Conservation (phyloP, 2,797 vertebrate species). For the Melanotaenia pygmaea region DNA sequence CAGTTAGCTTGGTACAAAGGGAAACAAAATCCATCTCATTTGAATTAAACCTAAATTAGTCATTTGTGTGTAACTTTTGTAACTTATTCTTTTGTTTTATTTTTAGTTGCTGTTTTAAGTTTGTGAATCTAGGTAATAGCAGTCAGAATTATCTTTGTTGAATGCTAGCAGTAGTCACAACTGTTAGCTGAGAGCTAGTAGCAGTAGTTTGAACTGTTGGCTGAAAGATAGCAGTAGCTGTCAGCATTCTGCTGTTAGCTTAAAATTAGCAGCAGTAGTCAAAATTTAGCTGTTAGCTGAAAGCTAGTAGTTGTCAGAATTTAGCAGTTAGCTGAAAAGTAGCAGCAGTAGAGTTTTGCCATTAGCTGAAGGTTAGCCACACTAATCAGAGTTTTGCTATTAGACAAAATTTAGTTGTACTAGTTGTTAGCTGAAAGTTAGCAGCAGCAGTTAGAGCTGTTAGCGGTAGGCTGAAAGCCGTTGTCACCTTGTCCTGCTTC, state of each 20-base stretch:
- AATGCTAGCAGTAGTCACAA: too few relatives aligned
- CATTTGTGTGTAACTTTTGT: background rate
- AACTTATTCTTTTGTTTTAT: too few relatives aligned
- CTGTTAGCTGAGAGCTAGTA: too few relatives aligned
- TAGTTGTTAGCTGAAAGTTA: background rate
- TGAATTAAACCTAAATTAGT: background rate
- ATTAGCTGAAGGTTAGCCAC: slow-evolving; percentile 19
- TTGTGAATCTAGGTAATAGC: background rate
- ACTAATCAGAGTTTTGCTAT: background rate
- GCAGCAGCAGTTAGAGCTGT: too few relatives aligned
- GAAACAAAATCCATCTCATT: background rate
- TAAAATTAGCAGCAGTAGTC: background rate
- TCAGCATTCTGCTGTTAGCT: too few relatives aligned
- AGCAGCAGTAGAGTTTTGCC: too few relatives aligned
- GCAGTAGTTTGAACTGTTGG: too few relatives aligned
- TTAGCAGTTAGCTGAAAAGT: too few relatives aligned
- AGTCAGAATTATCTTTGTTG: too few relatives aligned
- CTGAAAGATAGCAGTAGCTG: too few relatives aligned
- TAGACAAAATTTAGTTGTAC: background rate
- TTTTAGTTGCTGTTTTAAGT: background rate
- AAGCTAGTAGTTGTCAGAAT: too few relatives aligned
- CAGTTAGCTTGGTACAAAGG: background rate
- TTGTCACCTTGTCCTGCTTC: slow-evolving; percentile 73
- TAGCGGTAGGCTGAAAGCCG: slow-evolving; percentile 12
- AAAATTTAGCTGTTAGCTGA: background rate